Base-by-base conservation (phyloP, 1,140 invertebrate species). In the Oryctes rhinoceros region DNA sequence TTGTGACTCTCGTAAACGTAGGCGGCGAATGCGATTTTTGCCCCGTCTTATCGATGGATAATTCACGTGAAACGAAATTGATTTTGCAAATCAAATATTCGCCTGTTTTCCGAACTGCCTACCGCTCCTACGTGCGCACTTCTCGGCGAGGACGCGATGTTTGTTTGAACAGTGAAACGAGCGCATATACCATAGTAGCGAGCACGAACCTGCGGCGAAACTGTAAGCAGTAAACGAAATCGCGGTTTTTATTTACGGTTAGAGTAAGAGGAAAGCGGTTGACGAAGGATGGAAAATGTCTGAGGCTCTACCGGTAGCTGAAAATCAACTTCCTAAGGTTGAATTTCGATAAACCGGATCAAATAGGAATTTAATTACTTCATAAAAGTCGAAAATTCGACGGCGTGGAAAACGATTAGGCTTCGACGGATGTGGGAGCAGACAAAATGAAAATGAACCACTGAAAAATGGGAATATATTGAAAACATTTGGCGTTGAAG, bases 291-390 rank as follows among this genome's bases (percentile, higher is more conserved):
- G 49, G n/a, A 53, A 53, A 10, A 3, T n/a, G 49, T 13, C 10
- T 13, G 0, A 20, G 13, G 5, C 15, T n/a, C 5, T 20, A 11
- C 13, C 20, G 13, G 20, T 7, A 0, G 53, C 13, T 7, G 53
- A 62, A 62, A 62, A 62, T 62, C 53, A n/a, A 62, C 53, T 62
- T 62, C 53, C 53, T 13, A 10, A 5, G 3, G 15, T 5, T 13
- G 53, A 20, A 62, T 62, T 62, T 62, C 53, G 13, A 62, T 62
- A 62, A 62, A 20, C 53, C 53, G 53, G 53, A 62, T 62, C 53
- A 62, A 62, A 62, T 62, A 6, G 1, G 53, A 62, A 62, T 62
- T 62, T 62, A 62, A 62, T 62, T 62, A 62, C 53, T 62, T 20
- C 53, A 62, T 62, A 62, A 62, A 62, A 62, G 13, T 62, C 53